These are phyloP conservation scores for Platygyra sinensis DNA, from an alignment of 64 coral and sea anemone genomes.

Conservation along the genomic window DNA sequence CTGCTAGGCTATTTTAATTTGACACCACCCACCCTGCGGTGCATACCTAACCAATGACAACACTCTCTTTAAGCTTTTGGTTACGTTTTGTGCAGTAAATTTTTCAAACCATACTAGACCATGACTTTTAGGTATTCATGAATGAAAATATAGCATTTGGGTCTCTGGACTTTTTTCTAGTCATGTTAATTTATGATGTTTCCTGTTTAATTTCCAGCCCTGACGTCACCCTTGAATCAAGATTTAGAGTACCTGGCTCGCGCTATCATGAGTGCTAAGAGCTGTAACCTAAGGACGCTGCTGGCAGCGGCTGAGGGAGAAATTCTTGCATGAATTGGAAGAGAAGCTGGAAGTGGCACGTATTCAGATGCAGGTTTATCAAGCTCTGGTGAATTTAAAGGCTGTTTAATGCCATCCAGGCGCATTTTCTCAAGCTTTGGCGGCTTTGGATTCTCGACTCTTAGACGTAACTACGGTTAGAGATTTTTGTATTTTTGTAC, in stretches of 20 bases:
- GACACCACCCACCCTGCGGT: no score
- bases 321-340: conserved; percentile 95
- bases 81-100: no score
- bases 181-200: no score
- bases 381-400: conserved; percentile 70
- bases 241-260: conserved; percentile 94
- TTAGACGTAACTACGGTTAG: conserved; percentile 90
- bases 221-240: conserved; percentile 68
- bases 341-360: conserved; percentile 99
- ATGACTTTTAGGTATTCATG: no score
- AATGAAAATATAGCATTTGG: no score
- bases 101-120: no score
- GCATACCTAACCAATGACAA: no score
- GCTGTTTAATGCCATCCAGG: conserved; percentile 16
- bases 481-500: neutral
- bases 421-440: conserved; percentile 63
- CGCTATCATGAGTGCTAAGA: conserved; percentile 98
- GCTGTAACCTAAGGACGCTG: conserved; percentile 82
- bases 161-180: no score
- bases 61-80: no score
- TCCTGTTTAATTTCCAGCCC: conserved; percentile 34
- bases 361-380: conserved; percentile 91
- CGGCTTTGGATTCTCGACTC: conserved; percentile 62
- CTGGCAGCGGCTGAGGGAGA: conserved; percentile 81
- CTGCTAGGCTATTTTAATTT: no score